These are phyloP conservation scores for Acanthococcus lagerstroemiae DNA, from an alignment of 2,888 invertebrate species.

Conservation along the genomic window DNA sequence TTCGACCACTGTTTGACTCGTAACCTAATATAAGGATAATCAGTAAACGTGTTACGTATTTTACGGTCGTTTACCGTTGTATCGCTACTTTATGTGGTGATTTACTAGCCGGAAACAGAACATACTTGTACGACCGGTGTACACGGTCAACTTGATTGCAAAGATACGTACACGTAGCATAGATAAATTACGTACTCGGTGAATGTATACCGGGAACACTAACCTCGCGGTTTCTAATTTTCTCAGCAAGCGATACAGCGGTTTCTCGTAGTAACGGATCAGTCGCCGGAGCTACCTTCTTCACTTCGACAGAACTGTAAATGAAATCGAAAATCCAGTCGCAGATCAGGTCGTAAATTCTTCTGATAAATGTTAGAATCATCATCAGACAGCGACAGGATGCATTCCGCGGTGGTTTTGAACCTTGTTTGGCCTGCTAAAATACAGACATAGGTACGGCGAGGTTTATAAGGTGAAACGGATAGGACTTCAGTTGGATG, in stretches of 20 bases:
- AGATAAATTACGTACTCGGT: too few species aligned
- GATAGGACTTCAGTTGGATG: too few species aligned
- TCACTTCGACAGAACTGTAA: conserved; percentile 33
- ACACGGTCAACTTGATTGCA: too few species aligned
- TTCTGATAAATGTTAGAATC: conserved; percentile 31
- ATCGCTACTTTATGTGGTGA: too few species aligned
- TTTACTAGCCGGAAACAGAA: too few species aligned
- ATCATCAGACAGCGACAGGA: conserved; percentile 21
- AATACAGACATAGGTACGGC: too few species aligned
- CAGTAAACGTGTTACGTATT: too few species aligned
- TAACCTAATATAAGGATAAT: conserved; percentile 48
- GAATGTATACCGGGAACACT: background rate
- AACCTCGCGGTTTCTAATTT: conserved; percentile 49
- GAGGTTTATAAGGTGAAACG: too few species aligned
- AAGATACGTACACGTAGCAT: too few species aligned
- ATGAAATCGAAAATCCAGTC: conserved; percentile 35
- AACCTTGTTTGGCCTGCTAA: too few species aligned
- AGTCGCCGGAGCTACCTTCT: conserved; percentile 42
- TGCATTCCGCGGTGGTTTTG: background rate
- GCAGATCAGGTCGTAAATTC: conserved; percentile 34
- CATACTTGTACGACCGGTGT: too few species aligned
- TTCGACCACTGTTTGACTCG: conserved; percentile 58
- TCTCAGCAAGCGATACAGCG: conserved; percentile 54
- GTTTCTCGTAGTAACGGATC: conserved; percentile 50
- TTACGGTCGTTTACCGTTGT: too few species aligned